Evolutionary conservation across 2,797 vertebrate genomes (phyloP).

Genomic region (Crypturellus tataupa): DNA sequence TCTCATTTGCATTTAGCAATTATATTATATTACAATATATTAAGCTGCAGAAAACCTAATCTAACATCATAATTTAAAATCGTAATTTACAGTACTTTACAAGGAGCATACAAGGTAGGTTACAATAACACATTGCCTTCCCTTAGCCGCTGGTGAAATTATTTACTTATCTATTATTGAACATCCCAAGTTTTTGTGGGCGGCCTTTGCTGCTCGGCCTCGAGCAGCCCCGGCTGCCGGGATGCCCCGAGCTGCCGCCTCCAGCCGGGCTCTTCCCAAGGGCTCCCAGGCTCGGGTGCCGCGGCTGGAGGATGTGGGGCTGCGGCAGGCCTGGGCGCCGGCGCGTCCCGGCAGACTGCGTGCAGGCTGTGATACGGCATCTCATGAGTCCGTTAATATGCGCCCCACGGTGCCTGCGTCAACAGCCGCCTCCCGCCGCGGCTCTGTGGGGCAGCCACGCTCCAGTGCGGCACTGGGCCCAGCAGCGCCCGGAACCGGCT

Average conservation of each 20-base stretch:
- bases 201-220: conserved; percentile 14
- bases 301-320: too few relatives aligned
- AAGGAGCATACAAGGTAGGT: conserved; percentile 75
- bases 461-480: too few relatives aligned
- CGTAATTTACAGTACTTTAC: conserved; percentile 77
- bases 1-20: conserved; percentile 85
- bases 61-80: conserved; percentile 81
- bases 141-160: conserved; percentile 60
- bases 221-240: background rate
- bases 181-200: conserved; percentile 43
- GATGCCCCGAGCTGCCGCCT: background rate
- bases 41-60: conserved; percentile 81
- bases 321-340: too few relatives aligned
- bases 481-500: too few relatives aligned
- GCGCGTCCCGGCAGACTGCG: too few relatives aligned
- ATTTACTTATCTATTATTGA: conserved; percentile 63
- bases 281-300: too few relatives aligned
- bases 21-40: conserved; percentile 82
- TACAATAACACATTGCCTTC: conserved; percentile 64
- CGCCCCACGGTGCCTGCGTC: too few relatives aligned
- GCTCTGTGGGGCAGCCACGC: too few relatives aligned
- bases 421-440: too few relatives aligned
- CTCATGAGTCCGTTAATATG: too few relatives aligned
- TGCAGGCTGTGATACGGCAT: too few relatives aligned
- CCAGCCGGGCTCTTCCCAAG: too few relatives aligned